phyloP scores from a whole-genome alignment of 1,140 invertebrate species.

The Trichoplusia ni region DNA sequence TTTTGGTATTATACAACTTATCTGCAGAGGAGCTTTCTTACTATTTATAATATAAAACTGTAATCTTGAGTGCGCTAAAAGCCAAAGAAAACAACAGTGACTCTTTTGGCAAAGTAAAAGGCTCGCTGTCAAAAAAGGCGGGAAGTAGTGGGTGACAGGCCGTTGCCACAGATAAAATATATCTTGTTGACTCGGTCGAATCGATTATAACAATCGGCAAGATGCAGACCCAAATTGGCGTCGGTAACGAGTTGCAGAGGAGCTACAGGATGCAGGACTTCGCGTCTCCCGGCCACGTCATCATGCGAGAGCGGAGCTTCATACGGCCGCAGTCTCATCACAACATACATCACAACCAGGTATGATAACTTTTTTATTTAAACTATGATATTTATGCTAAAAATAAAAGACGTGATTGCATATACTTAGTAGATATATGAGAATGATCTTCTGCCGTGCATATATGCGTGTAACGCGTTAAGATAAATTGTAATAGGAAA shows the following conservation, averaged over 20 bases:
- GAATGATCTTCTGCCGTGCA: background rate
- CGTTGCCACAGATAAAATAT: conserved; percentile 30
- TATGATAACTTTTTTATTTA: conserved; percentile 31
- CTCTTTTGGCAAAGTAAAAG: conserved; percentile 26
- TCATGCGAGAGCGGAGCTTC: conserved; percentile 84
- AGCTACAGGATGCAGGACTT: conserved; percentile 81
- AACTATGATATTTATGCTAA: no score
- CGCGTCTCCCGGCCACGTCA: conserved; percentile 79
- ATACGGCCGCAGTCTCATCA: conserved; percentile 83
- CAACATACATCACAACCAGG: conserved; percentile 81
- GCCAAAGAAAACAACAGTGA: conserved; percentile 44
- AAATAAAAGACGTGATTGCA: no score
- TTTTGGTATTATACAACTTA: conserved; percentile 54
- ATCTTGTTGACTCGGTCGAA: conserved; percentile 2
- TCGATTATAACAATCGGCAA: conserved; percentile 38
- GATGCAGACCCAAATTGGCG: conserved; percentile 75
- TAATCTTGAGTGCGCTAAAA: conserved; percentile 36
- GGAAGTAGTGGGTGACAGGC: conserved; percentile 10
- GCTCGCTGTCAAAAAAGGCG: conserved; percentile 34
- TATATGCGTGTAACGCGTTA: background rate
- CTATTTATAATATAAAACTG: conserved; percentile 34
- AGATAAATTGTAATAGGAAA: background rate
- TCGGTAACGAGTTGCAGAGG: conserved; percentile 74
- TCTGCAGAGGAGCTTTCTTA: conserved; percentile 44
- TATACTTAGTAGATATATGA: no score